These are phyloP conservation scores for Unio pictorum DNA, from an alignment of 2,888 invertebrate genomes.

Conservation along the genomic window DNA sequence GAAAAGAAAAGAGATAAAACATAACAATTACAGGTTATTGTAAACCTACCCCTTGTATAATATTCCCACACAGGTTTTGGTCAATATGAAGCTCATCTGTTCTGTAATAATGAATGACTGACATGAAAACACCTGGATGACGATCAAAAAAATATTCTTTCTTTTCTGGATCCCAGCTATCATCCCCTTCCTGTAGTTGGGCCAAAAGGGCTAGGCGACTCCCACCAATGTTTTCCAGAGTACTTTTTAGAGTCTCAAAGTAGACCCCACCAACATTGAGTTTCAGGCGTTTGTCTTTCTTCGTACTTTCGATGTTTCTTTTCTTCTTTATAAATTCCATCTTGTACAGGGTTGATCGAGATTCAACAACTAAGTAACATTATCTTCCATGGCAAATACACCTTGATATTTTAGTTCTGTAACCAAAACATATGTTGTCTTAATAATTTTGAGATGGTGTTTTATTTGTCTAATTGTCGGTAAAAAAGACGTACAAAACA, in stretches of 20 bases:
- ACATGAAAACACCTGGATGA: conserved; percentile 65
- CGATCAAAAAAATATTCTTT: conserved; percentile 69
- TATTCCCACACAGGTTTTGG: conserved; percentile 68
- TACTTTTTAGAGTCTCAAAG: conserved; percentile 63
- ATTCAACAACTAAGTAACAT: too few species aligned
- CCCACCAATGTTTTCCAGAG: conserved; percentile 54
- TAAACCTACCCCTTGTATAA: conserved; percentile 63
- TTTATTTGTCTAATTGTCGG: too few species aligned
- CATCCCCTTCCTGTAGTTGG: conserved; percentile 59
- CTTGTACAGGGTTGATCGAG: too few species aligned
- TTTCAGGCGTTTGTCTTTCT: conserved; percentile 42
- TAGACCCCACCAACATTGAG: conserved; percentile 66
- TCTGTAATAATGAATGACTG: conserved; percentile 65
- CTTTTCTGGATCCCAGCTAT: conserved; percentile 58
- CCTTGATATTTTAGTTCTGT: too few species aligned
- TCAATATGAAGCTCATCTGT: conserved; percentile 68
- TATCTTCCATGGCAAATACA: too few species aligned
- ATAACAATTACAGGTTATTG: too few species aligned
- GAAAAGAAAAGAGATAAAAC: too few species aligned
- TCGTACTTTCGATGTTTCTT: conserved; percentile 13
- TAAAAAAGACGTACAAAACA: too few species aligned
- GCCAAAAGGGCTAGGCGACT: conserved; percentile 65
- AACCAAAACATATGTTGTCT: too few species aligned
- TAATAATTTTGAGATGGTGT: too few species aligned
- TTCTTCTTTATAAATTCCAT: conserved; percentile 49